These are phyloP conservation scores for Rutilus rutilus DNA, from an alignment of 2,113 vertebrate species.

Conservation along the genomic window DNA sequence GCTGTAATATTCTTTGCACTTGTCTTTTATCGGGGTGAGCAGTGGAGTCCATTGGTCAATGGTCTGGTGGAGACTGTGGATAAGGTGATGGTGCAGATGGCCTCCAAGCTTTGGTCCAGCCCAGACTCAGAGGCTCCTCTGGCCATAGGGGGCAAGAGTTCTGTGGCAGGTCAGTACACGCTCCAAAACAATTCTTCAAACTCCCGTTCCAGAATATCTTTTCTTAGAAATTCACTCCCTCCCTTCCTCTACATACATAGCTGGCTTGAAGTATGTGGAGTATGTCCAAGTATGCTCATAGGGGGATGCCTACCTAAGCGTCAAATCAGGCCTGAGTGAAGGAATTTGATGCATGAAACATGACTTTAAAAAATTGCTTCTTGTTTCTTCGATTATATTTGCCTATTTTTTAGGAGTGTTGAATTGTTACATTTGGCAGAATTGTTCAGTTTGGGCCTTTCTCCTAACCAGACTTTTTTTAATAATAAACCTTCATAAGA, in stretches of 20 bases:
- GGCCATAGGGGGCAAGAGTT: conserved; percentile 81
- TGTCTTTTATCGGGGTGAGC: conserved; percentile 43
- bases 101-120: conserved; percentile 71
- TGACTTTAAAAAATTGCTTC: neutral
- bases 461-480: neutral
- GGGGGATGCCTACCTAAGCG: neutral
- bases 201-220: conserved; percentile 16
- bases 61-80: conserved; percentile 85
- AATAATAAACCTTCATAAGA: neutral
- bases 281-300: neutral
- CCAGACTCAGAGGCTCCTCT: conserved; percentile 51
- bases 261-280: neutral
- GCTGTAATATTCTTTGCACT: neutral
- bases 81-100: conserved; percentile 83
- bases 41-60: conserved; percentile 70
- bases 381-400: neutral
- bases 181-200: conserved; percentile 42
- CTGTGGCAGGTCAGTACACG: conserved; percentile 84
- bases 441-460: neutral
- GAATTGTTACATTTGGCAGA: neutral
- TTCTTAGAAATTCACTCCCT: conserved; percentile 19
- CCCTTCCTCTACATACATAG: neutral
- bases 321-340: conserved; percentile 18
- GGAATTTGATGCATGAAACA: neutral
- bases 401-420: neutral